phyloP scores from a whole-genome alignment of 2,113 vertebrate genomes.

The Lophius piscatorius region DNA sequence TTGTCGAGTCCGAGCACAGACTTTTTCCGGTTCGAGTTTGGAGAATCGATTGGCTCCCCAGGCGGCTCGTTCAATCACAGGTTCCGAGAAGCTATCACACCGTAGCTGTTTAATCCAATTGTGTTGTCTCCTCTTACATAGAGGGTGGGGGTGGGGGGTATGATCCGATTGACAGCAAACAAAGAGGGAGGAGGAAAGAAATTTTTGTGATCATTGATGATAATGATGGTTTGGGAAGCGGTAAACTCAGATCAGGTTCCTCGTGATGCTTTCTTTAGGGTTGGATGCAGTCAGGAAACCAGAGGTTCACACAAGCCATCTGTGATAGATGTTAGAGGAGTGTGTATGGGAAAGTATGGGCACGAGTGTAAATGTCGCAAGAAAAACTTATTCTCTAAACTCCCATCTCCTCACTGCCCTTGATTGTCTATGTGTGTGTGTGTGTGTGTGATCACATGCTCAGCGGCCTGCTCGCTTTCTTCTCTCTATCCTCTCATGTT shows the following conservation, averaged over 20 bases:
- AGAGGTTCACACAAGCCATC: no score
- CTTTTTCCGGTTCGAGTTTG: constrained; percentile 21
- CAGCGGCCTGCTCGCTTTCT: constrained; percentile 15
- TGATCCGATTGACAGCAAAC: constrained; percentile 10
- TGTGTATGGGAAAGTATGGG: no score
- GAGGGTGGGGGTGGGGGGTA: no score
- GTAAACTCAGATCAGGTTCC: constrained; percentile 27
- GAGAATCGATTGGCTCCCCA: constrained; percentile 43
- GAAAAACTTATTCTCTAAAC: no score
- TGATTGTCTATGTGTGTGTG: constrained; percentile 11
- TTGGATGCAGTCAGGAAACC: constrained; percentile 36
- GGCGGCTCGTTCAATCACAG: constrained; percentile 52
- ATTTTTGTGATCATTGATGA: constrained; percentile 20
- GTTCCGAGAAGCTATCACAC: constrained; percentile 59
- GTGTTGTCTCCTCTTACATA: constrained; percentile 29
- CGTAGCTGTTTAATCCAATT: constrained; percentile 39
- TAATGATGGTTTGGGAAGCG: constrained; percentile 29
- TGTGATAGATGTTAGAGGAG: no score
- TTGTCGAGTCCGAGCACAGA: constrained; percentile 24
- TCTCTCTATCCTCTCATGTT: constrained; percentile 43
- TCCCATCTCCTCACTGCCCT: constrained; percentile 10
- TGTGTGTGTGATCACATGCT: constrained; percentile 34
- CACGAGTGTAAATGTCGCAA: no score
- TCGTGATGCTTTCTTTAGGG: constrained; percentile 20
- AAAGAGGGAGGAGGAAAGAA: background rate